Base-by-base conservation (phyloP, 2,888 invertebrate species). In the Exephanes ischioxanthus region DNA sequence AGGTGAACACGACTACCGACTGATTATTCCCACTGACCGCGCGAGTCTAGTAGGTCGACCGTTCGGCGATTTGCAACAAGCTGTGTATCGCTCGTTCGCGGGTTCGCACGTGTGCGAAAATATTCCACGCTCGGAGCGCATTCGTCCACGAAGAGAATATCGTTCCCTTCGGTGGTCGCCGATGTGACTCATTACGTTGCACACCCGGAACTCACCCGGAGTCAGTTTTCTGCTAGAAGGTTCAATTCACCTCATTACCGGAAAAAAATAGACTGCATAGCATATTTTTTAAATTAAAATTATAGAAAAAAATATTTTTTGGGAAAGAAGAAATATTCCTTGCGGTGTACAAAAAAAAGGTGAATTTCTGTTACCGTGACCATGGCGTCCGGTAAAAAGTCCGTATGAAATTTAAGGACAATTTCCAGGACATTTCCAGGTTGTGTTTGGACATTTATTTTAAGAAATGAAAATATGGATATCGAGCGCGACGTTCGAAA, bases 151-250 rank as follows among this genome's bases (percentile, higher is more conserved):
- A 75, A 53, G 61, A 71, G 66, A 76, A 80, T 71, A 80, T 63
- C 33, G 55, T 48, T 75, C 63, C 70, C 63, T 76, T 71, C 58
- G 80, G 71, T 55, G 76, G 71, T 77, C 41, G 76, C 72, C 76
- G 71, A 58, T 14, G 48, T 70, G 76, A 76, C 61, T 84, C 76
- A 80, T 76, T 45, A 51, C 26, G 37, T 48, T 33, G 30, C 33
- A 71, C 63, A 81, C 81, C 45, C 81, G 81, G 81, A 81, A 81
- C 73, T 85, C 78, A 79, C 81, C 78, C 85, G 81, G 77, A 81
- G 81, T 85, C 78, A 78, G 78, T 81, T 81, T 85, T 41, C 67
- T 63, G 2, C 63, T 33, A 68, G 80, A 67, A 72, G 45, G 67
- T 71, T 72, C 26, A 3, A 26, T 26, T 72, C 22, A 48, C 16